These are phyloP conservation scores for Arnoldichthys spilopterus DNA, from an alignment of 2,797 vertebrate genomes.

Conservation along the genomic window DNA sequence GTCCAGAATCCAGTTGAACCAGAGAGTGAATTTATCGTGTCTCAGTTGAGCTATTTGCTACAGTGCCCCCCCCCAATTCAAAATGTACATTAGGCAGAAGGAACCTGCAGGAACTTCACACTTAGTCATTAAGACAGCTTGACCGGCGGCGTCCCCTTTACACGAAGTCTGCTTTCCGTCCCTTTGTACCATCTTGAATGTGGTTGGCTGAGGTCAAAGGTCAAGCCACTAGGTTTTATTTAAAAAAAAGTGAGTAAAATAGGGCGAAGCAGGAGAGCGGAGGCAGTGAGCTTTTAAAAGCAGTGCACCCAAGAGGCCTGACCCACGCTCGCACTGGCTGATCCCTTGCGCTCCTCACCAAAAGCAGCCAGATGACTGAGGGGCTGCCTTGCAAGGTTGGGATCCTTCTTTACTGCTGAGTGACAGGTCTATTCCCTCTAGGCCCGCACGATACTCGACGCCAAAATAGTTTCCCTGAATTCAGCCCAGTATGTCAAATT, in stretches of 20 bases:
- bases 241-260: constrained; percentile 2
- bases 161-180: constrained; percentile 10
- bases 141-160: background rate
- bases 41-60: too few relatives aligned
- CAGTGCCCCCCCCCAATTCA: too few relatives aligned
- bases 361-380: constrained; percentile 56
- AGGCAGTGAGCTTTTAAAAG: constrained; percentile 26
- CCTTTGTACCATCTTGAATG: constrained; percentile 15
- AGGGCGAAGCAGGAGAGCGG: background rate
- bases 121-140: background rate
- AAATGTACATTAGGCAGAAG: too few relatives aligned
- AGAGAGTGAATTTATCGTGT: too few relatives aligned
- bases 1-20: too few relatives aligned
- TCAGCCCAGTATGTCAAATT: constrained; percentile 46
- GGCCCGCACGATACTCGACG: constrained; percentile 34
- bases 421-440: constrained; percentile 56
- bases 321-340: constrained; percentile 58
- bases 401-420: constrained; percentile 55
- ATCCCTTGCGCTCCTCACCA: constrained; percentile 50
- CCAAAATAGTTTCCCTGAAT: constrained; percentile 53
- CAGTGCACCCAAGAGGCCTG: constrained; percentile 50
- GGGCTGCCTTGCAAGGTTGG: constrained; percentile 49
- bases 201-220: constrained; percentile 20
- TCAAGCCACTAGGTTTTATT: constrained; percentile 27
- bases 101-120: too few relatives aligned